Conservation (phyloP, 2,797 vertebrate species). For the Crocidura indochinensis region DNA sequence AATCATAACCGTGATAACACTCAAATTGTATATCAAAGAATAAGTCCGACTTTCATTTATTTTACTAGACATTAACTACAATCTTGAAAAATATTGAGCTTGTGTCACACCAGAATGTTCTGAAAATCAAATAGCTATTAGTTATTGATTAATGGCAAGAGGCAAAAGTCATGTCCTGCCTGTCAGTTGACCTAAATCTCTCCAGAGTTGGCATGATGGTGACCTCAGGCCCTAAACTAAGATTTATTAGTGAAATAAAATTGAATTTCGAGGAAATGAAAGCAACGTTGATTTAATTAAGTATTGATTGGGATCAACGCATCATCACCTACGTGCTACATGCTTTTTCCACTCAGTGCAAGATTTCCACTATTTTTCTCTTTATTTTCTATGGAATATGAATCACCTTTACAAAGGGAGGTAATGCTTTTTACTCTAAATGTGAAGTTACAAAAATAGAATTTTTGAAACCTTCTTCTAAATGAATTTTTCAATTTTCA, state of each 20-base stretch:
- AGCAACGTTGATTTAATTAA: neutral
- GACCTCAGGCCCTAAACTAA: neutral
- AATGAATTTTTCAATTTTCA: neutral
- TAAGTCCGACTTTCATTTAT: neutral
- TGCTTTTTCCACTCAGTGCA: neutral
- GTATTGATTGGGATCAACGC: neutral
- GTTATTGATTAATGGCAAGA: neutral
- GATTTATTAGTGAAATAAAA: neutral
- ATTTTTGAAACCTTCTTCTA: neutral
- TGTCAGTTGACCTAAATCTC: neutral
- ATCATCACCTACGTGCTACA: rapidly evolving
- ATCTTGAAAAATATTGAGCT: neutral
- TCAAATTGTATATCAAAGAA: slow-evolving; percentile 32
- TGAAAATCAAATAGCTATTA: neutral
- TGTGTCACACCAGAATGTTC: rapidly evolving
- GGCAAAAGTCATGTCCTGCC: neutral
- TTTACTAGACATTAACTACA: neutral
- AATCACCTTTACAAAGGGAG: neutral
- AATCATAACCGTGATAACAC: neutral
- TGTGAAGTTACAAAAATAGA: neutral
- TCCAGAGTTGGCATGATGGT: neutral
- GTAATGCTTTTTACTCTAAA: rapidly evolving
- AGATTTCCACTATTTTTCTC: neutral
- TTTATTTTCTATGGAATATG: neutral
- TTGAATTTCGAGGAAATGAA: neutral